Evolutionary conservation across 1,140 invertebrate genomes (phyloP), one percentile per base, ranked within the genome.

Genomic region (Apis mellifera): DNA sequence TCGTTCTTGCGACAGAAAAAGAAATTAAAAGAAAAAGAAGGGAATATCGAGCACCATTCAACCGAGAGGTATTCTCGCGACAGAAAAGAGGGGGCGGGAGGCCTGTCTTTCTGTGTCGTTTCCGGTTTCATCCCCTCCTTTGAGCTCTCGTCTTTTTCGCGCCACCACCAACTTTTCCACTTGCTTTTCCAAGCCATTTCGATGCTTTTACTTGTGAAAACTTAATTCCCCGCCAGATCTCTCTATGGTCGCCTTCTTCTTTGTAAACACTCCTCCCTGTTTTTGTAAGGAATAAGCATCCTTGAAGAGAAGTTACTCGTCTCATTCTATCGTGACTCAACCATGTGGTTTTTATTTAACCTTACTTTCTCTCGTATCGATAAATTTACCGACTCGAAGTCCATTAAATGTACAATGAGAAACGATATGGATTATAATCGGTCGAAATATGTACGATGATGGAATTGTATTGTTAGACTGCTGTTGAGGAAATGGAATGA

Each of bases 1-100:
- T 86, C 79, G 74, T 86, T 78, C 57, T 57, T 54, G 59, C 70
- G 84, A 83, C 70, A 64, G 79, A 78, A 50, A 59, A 85, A 86
- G 79, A 64, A 78, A 86, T 86, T 83, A 75, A 75, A 42, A 57
- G 32, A 66, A 77, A 66, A 72, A 83, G 32, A 23, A 15, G 74
- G 52, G 70, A 65, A 59, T 69, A 85, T 85, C 84, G 83, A 69
- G 62, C 42, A 77, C 73, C 83, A 85, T 84, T 84, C 59, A 66
- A 75, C 60, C 76, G 70, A 52, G 32, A 75, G 52, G 64, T 26
- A 57, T 82, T 64, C 32, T 42, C 70, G 54, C 55, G n/a, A 42
- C 9, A 52, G 55, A 23, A n/a, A 5, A 42, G 55, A 21, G 55
- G 50, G 50, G 42, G 21, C 23, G 55, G 52, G n/a, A 12, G n/a